Base-by-base conservation (phyloP, 2,797 vertebrate species). In the Acipenser ruthenus region DNA sequence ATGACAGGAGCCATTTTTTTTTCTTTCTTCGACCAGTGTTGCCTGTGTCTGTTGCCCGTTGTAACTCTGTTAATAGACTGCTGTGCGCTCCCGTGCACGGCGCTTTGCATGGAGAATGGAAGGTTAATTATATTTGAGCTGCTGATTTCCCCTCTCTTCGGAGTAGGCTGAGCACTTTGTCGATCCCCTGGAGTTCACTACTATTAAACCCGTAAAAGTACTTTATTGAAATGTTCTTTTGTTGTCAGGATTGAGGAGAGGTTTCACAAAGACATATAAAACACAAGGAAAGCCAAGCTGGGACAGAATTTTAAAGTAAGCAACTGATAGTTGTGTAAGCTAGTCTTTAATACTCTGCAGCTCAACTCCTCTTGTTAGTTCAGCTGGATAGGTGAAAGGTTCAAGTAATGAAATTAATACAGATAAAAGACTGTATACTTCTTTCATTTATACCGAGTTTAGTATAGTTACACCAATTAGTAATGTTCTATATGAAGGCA, bases 41-140 rank as follows among this genome's bases (percentile, higher is more conserved):
- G 80, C 81, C 83, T 85, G 80, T 89, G 84, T 81, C 85, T 84
- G 79, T 87, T 87, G 86, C 86, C 87, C 84, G 79, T 90, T 90
- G 87, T 83, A 87, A 87, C 83, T 90, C 90, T 83, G 74, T 89
- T 88, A 85, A 89, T 86, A 88, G 83, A 82, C 84, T 81, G 81
- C 84, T 64, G 76, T 76, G 82, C 62, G 23, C 89, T 88, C 90
- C 89, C 82, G 78, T 87, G 87, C 64, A 82, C 88, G 89, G 88
- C 86, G 79, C 86, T 88, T 90, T 89, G 85, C 90, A 90, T 83
- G 84, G 87, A 89, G 88, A 92, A 93, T 89, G 90, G 91, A 95
- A 94, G 93, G 93, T 94, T 95, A 97, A 95, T 97, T 96, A 94
- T 93, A 91, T 93, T 87, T 90, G 87, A 91, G 89, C 90, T 89